Base-by-base conservation (phyloP, 2,888 invertebrate species). In the Trissolcus japonicus region DNA sequence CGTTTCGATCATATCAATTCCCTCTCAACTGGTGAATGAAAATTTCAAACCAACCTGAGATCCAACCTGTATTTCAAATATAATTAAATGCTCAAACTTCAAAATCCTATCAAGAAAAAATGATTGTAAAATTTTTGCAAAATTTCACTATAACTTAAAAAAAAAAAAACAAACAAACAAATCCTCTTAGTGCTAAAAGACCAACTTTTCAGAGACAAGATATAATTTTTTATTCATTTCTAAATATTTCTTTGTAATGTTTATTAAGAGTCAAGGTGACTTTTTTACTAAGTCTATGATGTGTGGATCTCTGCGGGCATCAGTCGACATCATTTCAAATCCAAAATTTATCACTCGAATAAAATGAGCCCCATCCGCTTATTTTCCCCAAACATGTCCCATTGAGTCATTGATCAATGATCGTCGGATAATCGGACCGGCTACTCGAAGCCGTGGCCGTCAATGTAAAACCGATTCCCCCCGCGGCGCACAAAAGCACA, bases 331-430 rank as follows among this genome's bases (percentile, higher is more conserved):
- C 46, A 40, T 21, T 13, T 14, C 4, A 41, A 9, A 13, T 25
- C 48, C 25, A 19, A 46, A 61, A 54, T 56, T 25, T n/a, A 61
- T 61, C 68, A 25, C 13, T 17, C 35, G 25, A 69, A 55, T 7
- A 53, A 62, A 13, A 57, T 40, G 57, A 62, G n/a, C 29, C 25
- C 43, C 41, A 43, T 53, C 21, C 21, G 65, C 29, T 66, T 65
- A 66, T 73, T 66, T 73, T 53, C 16, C 55, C 48, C 48, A 65
- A 73, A 73, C 66, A 73, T 55, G 41, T 56, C 41, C 60, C 48
- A 60, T 60, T 65, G 35, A 60, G 72, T 65, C 72, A 62, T 72
- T 73, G 46, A 43, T 73, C 59, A 66, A 73, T 55, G 65, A 66
- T 50, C 41, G 35, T 54, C 46, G 53, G 35, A 71, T 71, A 63